phyloP scores from a whole-genome alignment of 35 echinoderm and acorn worm species.

The Strongylocentrotus purpuratus region DNA sequence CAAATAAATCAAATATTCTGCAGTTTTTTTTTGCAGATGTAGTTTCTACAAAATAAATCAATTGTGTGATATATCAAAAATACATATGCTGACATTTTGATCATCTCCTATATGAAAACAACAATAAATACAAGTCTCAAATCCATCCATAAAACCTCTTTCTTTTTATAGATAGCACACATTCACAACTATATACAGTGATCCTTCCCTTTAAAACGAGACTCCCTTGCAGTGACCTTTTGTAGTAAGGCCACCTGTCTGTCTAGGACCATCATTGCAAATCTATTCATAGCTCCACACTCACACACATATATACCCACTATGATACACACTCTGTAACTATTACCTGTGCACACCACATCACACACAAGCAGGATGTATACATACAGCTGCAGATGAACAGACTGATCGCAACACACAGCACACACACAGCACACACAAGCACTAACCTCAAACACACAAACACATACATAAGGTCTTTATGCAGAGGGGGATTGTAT shows the following conservation, averaged over 20 bases:
- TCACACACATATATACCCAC: background rate
- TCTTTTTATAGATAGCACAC: background rate
- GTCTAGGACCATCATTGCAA: background rate
- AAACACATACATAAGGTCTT: background rate
- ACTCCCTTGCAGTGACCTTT: background rate
- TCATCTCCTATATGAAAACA: too few relatives aligned
- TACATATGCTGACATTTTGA: too few relatives aligned
- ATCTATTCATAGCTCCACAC: background rate
- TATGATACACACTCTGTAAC: background rate
- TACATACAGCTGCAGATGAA: background rate
- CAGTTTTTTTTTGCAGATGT: too few relatives aligned
- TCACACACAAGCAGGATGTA: background rate
- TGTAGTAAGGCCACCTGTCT: background rate
- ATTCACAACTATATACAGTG: too few relatives aligned
- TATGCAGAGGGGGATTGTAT: background rate
- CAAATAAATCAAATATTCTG: too few relatives aligned
- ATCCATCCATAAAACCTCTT: background rate
- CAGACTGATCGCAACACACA: background rate
- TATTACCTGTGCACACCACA: background rate
- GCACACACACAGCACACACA: constrained; percentile 20
- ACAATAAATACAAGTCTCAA: background rate
- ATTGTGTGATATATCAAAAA: too few relatives aligned
- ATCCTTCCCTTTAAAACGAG: background rate
- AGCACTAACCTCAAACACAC: background rate
- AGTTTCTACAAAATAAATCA: background rate